Evolutionary conservation across 2,113 vertebrate genomes (phyloP).

Genomic region (Campylomormyrus numenius): DNA sequence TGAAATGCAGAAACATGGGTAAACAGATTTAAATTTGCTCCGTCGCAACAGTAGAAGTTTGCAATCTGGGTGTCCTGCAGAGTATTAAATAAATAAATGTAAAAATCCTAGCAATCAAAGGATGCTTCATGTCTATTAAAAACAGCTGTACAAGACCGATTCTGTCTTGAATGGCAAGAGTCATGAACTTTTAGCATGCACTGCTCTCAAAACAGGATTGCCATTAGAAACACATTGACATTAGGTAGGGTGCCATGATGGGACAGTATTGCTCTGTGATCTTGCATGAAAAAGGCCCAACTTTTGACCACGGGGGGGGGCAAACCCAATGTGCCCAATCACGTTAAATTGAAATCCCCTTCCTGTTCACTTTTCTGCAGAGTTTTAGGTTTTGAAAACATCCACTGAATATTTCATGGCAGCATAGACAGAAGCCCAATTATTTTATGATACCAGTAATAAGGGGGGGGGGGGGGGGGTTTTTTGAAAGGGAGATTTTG

Average conservation of each 20-base stretch:
- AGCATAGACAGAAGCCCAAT: background rate
- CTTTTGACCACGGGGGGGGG: background rate
- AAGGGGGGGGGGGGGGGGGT: background rate
- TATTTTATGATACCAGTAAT: background rate
- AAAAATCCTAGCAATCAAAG: background rate
- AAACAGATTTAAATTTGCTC: background rate
- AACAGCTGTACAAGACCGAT: background rate
- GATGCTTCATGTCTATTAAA: background rate
- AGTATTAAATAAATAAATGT: background rate
- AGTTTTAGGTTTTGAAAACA: background rate
- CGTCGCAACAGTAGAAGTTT: no score
- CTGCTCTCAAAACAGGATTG: background rate
- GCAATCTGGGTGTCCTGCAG: background rate
- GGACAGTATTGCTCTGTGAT: background rate
- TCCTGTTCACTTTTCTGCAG: background rate
- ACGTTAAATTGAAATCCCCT: background rate
- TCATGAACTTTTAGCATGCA: background rate
- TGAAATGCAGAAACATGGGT: background rate
- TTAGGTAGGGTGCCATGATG: constrained; percentile 2
- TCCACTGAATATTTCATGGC: background rate
- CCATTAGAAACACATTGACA: background rate
- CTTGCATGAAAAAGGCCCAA: background rate
- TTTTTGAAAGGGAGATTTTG: background rate
- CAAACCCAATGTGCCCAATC: no score
- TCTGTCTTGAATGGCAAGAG: background rate